These are phyloP conservation scores for Sciurus vulgaris DNA, from an alignment of 2,797 vertebrate genomes.

Conservation along the genomic window DNA sequence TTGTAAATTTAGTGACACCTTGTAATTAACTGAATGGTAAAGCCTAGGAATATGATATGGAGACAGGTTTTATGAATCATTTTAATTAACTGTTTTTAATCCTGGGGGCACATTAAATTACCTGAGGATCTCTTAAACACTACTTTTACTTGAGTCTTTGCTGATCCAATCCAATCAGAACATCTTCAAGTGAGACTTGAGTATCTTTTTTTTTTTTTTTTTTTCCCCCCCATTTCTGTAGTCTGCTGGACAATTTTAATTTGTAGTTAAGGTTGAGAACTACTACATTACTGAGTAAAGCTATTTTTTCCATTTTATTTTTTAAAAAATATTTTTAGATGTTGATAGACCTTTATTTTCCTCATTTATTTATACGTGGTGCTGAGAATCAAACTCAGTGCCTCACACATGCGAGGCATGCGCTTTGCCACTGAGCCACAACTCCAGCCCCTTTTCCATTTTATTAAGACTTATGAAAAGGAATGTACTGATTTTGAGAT, in stretches of 20 bases:
- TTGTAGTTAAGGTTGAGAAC: conserved; percentile 3
- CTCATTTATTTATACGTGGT: too few species aligned
- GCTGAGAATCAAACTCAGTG: too few species aligned
- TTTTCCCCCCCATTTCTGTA: neutral
- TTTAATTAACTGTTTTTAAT: neutral
- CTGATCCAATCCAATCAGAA: neutral
- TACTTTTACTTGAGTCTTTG: neutral
- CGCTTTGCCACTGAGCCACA: too few species aligned
- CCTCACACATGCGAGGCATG: too few species aligned
- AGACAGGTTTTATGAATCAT: neutral
- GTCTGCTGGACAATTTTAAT: conserved; percentile 33
- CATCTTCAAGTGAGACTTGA: neutral
- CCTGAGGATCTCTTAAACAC: neutral
- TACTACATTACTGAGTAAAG: conserved; percentile 25
- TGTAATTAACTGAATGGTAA: neutral
- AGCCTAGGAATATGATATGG: neutral
- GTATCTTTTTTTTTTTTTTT: neutral
- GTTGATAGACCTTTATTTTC: too few species aligned
- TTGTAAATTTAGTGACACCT: neutral
- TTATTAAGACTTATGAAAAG: conserved; percentile 41
- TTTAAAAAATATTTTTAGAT: too few species aligned
- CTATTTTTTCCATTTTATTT: neutral
- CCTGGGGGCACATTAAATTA: neutral
- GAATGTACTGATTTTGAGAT: neutral
- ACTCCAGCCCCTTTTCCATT: neutral